These are phyloP conservation scores for Uropetala carovei DNA, from an alignment of 2,888 invertebrate genomes.

Conservation along the genomic window DNA sequence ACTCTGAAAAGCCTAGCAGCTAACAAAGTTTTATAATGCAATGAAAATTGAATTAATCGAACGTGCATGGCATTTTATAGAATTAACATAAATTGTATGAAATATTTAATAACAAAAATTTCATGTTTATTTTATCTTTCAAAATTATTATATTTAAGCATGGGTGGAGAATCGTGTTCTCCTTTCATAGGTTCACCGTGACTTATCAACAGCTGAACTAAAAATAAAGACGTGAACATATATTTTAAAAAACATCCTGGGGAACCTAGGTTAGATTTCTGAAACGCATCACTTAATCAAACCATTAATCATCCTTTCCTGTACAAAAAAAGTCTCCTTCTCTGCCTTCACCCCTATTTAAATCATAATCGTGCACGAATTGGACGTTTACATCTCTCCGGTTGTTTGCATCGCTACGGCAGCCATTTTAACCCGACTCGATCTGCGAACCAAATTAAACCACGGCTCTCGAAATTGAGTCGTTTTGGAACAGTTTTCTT, in stretches of 20 bases:
- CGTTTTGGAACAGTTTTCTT: slow-evolving; percentile 1
- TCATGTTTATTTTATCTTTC: too few relatives aligned
- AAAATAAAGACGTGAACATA: not conserved
- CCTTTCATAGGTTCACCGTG: not conserved
- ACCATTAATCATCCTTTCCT: not conserved
- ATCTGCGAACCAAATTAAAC: slow-evolving; percentile 19
- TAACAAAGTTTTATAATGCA: too few relatives aligned
- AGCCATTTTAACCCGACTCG: not conserved
- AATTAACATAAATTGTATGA: too few relatives aligned
- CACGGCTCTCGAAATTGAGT: slow-evolving; percentile 17
- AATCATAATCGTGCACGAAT: not conserved
- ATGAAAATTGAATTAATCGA: too few relatives aligned
- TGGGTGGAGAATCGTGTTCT: too few relatives aligned
- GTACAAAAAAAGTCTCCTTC: not conserved
- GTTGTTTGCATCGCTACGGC: slow-evolving; percentile 7
- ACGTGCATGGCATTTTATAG: too few relatives aligned
- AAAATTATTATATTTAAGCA: too few relatives aligned
- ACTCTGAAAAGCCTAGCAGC: too few relatives aligned
- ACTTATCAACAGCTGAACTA: not conserved
- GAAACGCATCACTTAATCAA: slow-evolving; percentile 22
- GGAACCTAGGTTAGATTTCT: not conserved
- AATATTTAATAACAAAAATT: too few relatives aligned
- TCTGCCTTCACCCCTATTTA: not conserved
- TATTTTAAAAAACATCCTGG: not conserved
- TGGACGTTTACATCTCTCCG: not conserved